Conservation (phyloP, 2,888 invertebrate species). For the Orchesella flavescens region DNA sequence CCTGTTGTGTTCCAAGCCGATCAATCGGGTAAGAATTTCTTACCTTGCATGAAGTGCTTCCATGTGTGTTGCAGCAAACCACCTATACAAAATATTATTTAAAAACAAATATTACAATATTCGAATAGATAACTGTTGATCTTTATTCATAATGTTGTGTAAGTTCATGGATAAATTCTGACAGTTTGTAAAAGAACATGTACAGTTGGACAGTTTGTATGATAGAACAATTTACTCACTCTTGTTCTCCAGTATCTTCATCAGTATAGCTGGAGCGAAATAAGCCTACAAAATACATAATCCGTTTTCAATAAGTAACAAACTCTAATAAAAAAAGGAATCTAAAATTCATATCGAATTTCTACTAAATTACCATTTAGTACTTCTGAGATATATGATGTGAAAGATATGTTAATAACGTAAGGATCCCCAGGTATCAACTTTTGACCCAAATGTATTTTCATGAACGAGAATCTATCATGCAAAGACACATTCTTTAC, state of each 20-base stretch:
- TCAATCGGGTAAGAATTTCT: too few relatives aligned
- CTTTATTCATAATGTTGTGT: too few relatives aligned
- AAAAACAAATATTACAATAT: too few relatives aligned
- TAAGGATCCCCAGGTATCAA: slow-evolving; percentile 31
- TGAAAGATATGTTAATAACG: slow-evolving; percentile 30
- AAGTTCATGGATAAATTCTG: too few relatives aligned
- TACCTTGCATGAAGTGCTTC: slow-evolving; percentile 48
- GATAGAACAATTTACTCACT: slow-evolving; percentile 31
- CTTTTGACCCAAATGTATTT: slow-evolving; percentile 27
- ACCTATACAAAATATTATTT: slow-evolving; percentile 30
- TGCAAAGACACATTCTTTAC: slow-evolving; percentile 14
- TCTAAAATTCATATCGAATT: too few relatives aligned
- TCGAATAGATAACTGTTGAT: too few relatives aligned
- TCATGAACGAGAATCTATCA: slow-evolving; percentile 39
- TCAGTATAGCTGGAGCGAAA: slow-evolving; percentile 54
- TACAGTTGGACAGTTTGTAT: too few relatives aligned
- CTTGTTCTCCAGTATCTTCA: slow-evolving; percentile 16
- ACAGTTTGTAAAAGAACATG: too few relatives aligned
- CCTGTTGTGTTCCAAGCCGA: too few relatives aligned
- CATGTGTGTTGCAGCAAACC: slow-evolving; percentile 61
- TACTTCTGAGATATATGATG: slow-evolving; percentile 26
- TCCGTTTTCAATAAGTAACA: not conserved
- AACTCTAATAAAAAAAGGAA: too few relatives aligned
- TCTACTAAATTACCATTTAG: slow-evolving; percentile 36
- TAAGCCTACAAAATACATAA: slow-evolving; percentile 32